These are phyloP conservation scores for Leptoclinus maculatus DNA, from an alignment of 2,797 vertebrate genomes.

Conservation along the genomic window DNA sequence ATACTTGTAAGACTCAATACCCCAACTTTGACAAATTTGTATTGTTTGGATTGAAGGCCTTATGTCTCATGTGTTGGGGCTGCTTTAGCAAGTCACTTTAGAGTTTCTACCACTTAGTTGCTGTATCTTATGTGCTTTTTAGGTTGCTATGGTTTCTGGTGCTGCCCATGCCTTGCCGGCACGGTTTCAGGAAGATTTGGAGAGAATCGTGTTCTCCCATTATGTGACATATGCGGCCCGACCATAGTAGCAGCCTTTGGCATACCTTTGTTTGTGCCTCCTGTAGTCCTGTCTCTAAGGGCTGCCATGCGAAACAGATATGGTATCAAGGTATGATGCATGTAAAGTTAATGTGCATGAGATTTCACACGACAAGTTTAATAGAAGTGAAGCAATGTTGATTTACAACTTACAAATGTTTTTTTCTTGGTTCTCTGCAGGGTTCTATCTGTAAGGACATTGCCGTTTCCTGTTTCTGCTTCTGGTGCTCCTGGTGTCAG, in stretches of 20 bases:
- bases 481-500: constrained; percentile 78
- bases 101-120: neutral
- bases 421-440: constrained; percentile 46
- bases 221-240: constrained; percentile 56
- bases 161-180: constrained; percentile 69
- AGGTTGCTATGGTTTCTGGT: constrained; percentile 76
- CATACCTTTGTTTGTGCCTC: constrained; percentile 43
- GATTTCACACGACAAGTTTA: neutral
- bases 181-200: constrained; percentile 55
- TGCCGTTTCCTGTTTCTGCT: constrained; percentile 53
- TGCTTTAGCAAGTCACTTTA: neutral
- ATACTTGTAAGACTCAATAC: constrained; percentile 46
- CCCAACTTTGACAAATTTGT: neutral
- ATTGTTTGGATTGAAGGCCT: neutral
- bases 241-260: accelerated
- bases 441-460: constrained; percentile 76
- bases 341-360: too few species aligned
- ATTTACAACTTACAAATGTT: accelerated
- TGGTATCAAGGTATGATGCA: constrained; percentile 52
- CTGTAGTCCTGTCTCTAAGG: constrained; percentile 46
- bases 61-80: neutral
- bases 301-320: constrained; percentile 52
- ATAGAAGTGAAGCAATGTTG: neutral
- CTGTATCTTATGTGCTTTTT: neutral
- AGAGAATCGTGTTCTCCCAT: constrained; percentile 57